These are phyloP conservation scores for Petromus typicus DNA, from an alignment of 2,113 vertebrate genomes.

Conservation along the genomic window DNA sequence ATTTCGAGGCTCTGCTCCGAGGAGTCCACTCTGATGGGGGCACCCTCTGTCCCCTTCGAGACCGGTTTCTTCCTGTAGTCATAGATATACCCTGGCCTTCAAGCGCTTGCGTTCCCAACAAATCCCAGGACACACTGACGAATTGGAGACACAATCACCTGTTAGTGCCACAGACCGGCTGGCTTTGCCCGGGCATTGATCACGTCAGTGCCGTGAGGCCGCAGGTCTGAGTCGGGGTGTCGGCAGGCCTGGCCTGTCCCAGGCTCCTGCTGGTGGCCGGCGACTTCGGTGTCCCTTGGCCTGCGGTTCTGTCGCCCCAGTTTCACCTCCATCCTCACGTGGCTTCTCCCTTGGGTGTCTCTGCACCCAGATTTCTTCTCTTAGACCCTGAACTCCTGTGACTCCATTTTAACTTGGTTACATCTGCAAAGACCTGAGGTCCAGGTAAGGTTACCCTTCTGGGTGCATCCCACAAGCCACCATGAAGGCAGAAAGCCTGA, in stretches of 20 bases:
- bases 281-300: background rate
- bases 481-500: background rate
- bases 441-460: background rate
- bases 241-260: no score
- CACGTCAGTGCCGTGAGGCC: background rate
- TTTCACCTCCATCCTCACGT: background rate
- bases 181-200: background rate
- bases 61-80: background rate
- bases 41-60: background rate
- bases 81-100: no score
- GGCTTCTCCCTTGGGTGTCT: background rate
- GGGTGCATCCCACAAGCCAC: background rate
- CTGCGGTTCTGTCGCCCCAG: accelerated
- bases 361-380: background rate
- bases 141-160: accelerated
- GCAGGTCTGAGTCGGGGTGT: background rate
- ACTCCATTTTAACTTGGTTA: background rate
- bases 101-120: background rate
- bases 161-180: background rate
- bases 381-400: background rate
- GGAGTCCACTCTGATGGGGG: background rate
- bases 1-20: background rate
- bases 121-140: background rate
- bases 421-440: background rate
- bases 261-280: accelerated